Percentiles rank a stretch among this genome's conserved stretches.
These are phyloP conservation scores for Cremastinae sp. DNA, from an alignment of 2,888 invertebrate genomes.

Conservation along the genomic window DNA sequence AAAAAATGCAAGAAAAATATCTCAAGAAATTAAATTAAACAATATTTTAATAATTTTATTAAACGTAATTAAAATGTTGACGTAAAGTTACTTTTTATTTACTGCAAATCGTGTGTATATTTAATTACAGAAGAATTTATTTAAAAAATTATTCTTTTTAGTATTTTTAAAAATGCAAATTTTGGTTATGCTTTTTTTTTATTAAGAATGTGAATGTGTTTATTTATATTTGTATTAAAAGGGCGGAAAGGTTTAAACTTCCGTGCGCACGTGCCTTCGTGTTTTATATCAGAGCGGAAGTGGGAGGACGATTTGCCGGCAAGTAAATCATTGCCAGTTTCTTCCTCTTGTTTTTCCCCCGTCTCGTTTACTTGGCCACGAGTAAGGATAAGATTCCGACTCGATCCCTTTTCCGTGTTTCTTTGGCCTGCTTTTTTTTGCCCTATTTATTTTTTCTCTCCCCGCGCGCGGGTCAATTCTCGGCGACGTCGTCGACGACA, in stretches of 20 bases:
- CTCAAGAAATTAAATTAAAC: too few species aligned
- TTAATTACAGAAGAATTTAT: too few species aligned
- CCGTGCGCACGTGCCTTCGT: conserved; percentile 50
- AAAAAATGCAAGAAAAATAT: too few species aligned
- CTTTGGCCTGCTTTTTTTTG: conserved; percentile 14
- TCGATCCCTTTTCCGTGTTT: conserved; percentile 39
- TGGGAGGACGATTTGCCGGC: conserved; percentile 59
- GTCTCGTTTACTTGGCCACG: conserved; percentile 23
- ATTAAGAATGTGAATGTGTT: too few species aligned
- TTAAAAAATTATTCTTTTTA: too few species aligned
- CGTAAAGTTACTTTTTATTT: too few species aligned
- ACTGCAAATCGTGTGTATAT: too few species aligned
- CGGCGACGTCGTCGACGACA: conserved; percentile 43
- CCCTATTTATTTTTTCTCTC: conserved; percentile 20
- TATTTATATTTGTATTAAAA: too few species aligned
- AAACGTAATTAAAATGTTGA: too few species aligned
- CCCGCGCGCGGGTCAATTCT: conserved; percentile 15
- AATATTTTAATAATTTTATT: too few species aligned
- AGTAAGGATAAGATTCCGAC: conserved; percentile 31
- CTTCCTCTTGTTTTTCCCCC: conserved; percentile 12
- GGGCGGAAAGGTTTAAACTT: conserved; percentile 30
- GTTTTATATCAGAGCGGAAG: conserved; percentile 55
- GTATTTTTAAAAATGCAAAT: too few species aligned
- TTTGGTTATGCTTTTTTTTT: too few species aligned
- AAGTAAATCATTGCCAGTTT: conserved; percentile 59